These are phyloP conservation scores for Eugnorisma glareosa DNA, from an alignment of 2,888 invertebrate species.

Conservation along the genomic window DNA sequence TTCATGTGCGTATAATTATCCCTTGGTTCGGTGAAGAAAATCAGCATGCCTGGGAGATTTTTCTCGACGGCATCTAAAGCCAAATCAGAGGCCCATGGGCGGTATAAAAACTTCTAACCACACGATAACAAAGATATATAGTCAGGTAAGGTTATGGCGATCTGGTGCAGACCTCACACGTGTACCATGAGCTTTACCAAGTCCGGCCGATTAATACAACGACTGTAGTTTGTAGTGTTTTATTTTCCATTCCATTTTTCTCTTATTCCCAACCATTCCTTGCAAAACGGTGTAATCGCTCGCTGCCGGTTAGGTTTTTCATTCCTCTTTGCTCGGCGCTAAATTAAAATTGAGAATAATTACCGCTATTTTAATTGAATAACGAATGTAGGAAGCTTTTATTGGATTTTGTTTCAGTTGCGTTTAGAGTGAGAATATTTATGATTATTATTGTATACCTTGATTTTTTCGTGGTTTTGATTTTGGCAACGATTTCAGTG, in stretches of 20 bases:
- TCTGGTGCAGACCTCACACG: neutral
- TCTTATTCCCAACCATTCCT: constrained; percentile 54
- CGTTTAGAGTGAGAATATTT: constrained; percentile 7
- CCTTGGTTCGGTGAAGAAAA: too few species aligned
- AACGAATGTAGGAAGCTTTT: constrained; percentile 35
- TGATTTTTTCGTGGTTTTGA: neutral
- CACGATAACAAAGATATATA: neutral
- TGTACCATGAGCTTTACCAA: constrained; percentile 17
- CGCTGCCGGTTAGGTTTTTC: constrained; percentile 54
- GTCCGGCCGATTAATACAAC: constrained; percentile 50
- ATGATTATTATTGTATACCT: neutral
- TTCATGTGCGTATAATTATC: too few species aligned
- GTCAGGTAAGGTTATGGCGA: neutral
- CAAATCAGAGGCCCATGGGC: too few species aligned
- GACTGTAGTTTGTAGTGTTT: constrained; percentile 46
- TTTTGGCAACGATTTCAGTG: neutral
- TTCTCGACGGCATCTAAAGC: too few species aligned
- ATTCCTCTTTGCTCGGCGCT: constrained; percentile 57
- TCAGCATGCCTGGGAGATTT: too few species aligned
- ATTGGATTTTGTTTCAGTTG: constrained; percentile 30
- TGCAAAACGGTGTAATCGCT: constrained; percentile 66
- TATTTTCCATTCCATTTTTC: constrained; percentile 38
- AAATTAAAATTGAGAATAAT: constrained; percentile 70
- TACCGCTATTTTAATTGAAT: constrained; percentile 55
- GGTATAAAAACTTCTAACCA: too few species aligned